Evolutionary conservation across 2,888 invertebrate genomes (phyloP).

Genomic region (Pycnomerus fuliginosus): DNA sequence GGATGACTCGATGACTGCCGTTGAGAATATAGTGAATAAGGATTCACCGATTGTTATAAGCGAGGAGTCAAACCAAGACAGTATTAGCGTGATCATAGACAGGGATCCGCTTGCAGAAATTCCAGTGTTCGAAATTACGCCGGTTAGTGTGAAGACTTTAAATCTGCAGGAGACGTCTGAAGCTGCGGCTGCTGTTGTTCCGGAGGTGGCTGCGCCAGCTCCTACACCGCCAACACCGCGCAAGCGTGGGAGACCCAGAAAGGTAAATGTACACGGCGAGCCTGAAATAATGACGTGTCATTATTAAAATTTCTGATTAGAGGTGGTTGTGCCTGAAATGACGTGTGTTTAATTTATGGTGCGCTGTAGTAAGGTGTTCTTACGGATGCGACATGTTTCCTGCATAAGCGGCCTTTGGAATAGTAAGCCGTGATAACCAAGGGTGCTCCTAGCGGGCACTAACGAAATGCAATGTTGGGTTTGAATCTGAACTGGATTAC

Average conservation of each 20-base stretch:
- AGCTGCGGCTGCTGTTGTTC: slow-evolving; percentile 10
- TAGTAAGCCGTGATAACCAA: too few relatives aligned
- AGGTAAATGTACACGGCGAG: slow-evolving; percentile 30
- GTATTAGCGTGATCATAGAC: slow-evolving; percentile 29
- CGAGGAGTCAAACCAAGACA: slow-evolving; percentile 39
- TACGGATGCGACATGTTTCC: too few relatives aligned
- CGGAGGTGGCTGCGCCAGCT: slow-evolving; percentile 18
- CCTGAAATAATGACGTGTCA: too few relatives aligned
- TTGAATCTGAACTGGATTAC: background rate
- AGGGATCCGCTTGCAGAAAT: slow-evolving; percentile 35
- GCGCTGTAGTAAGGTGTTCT: too few relatives aligned
- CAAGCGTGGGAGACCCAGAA: slow-evolving; percentile 56
- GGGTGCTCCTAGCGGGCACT: too few relatives aligned
- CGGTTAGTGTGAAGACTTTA: slow-evolving; percentile 21
- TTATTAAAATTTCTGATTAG: too few relatives aligned
- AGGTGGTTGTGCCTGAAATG: too few relatives aligned
- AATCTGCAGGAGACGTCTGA: slow-evolving; percentile 11
- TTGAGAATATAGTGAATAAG: slow-evolving; percentile 27
- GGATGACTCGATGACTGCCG: slow-evolving; percentile 33
- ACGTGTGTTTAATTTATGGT: too few relatives aligned
- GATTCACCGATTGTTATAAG: slow-evolving; percentile 36
- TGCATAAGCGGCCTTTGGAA: too few relatives aligned
- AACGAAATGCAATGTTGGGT: too few relatives aligned
- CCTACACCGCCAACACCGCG: slow-evolving; percentile 42
- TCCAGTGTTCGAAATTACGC: slow-evolving; percentile 37